Evolutionary conservation across 2,797 vertebrate genomes (phyloP).

Genomic region (Smutsia temminckii): DNA sequence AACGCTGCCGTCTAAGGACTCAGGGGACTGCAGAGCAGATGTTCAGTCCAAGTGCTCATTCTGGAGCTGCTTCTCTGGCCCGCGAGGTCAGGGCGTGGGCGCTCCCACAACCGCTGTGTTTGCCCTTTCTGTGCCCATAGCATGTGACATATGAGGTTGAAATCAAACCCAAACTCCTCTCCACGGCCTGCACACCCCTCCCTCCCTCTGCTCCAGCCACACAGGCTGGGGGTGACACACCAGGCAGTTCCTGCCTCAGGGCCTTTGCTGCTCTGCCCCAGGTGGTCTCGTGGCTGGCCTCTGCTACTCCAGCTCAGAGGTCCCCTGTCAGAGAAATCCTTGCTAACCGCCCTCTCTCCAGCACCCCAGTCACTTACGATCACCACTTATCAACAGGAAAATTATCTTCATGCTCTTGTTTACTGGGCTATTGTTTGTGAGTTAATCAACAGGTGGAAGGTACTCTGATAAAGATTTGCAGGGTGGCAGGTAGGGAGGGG

Average conservation of each 20-base stretch:
- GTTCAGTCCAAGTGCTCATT: not conserved
- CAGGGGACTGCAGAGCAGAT: not conserved
- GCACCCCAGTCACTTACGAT: not conserved
- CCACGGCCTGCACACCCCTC: fast-evolving
- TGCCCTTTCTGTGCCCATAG: fast-evolving
- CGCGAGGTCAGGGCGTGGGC: not conserved
- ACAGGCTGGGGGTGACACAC: fast-evolving
- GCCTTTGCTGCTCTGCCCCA: not conserved
- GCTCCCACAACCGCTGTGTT: not conserved
- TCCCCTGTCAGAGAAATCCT: not conserved
- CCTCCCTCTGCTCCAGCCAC: not conserved
- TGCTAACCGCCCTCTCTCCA: fast-evolving
- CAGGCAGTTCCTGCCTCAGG: not conserved
- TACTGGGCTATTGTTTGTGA: not conserved
- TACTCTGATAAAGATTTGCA: not conserved
- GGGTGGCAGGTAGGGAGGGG: not conserved
- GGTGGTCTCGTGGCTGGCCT: not conserved
- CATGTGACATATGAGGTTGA: fast-evolving
- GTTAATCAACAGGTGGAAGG: not conserved
- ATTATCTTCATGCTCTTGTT: not conserved
- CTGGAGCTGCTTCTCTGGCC: not conserved
- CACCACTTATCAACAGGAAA: not conserved
- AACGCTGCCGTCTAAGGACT: fast-evolving
- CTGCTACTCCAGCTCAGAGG: not conserved
- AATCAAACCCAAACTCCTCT: not conserved